phyloP scores from a whole-genome alignment of 2,797 vertebrate genomes.

The Mus minutoides region DNA sequence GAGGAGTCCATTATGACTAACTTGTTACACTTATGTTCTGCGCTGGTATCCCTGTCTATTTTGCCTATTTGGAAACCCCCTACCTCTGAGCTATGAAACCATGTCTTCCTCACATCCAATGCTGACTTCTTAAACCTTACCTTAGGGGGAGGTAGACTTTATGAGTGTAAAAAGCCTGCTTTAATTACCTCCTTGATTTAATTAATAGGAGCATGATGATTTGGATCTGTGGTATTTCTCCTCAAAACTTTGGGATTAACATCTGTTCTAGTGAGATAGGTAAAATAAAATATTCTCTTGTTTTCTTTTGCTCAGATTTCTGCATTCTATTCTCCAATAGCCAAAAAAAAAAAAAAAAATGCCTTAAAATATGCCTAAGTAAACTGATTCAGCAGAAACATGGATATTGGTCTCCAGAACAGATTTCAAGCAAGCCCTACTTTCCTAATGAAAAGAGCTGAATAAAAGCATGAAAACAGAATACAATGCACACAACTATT shows the following conservation, averaged over 20 bases:
- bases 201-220: not conserved
- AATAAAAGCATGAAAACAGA: conserved; percentile 65
- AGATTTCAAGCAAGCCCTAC: conserved; percentile 10
- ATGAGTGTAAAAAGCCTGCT: not conserved
- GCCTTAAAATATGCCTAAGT: conserved; percentile 65
- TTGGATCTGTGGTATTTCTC: not conserved
- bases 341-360: not conserved
- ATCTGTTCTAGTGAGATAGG: not conserved
- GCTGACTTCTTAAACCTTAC: not conserved
- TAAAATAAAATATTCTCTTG: conserved; percentile 65
- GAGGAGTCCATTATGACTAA: not conserved
- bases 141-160: not conserved
- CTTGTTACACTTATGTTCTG: not conserved
- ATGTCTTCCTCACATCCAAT: not conserved
- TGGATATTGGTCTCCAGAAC: conserved; percentile 48
- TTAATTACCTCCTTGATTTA: not conserved
- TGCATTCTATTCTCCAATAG: conserved; percentile 55
- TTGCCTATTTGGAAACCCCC: not conserved
- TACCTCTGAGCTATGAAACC: not conserved
- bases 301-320: conserved; percentile 63
- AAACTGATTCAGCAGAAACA: conserved; percentile 49
- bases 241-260: not conserved
- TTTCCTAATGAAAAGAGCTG: conserved; percentile 62
- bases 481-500: conserved; percentile 72
- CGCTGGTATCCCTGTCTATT: not conserved